phyloP scores from a whole-genome alignment of 2,113 vertebrate species.

The Tetraodon nigroviridis region DNA sequence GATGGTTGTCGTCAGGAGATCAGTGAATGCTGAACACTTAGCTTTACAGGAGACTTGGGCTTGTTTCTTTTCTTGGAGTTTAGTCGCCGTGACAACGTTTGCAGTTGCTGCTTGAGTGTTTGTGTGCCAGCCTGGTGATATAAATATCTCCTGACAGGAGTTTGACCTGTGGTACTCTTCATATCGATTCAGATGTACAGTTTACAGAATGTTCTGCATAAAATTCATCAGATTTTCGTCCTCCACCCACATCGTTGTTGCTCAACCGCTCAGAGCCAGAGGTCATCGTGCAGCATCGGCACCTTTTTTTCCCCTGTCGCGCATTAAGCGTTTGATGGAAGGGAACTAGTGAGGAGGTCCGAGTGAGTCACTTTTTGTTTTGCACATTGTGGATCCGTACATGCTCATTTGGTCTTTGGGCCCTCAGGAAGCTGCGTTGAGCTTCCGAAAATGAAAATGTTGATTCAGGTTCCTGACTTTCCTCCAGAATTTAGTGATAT shows the following conservation, averaged over 20 bases:
- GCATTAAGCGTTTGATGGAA: constrained; percentile 17
- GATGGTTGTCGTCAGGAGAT: too few species aligned
- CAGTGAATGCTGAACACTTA: too few species aligned
- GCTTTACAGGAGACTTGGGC: too few species aligned
- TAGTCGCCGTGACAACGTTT: neutral
- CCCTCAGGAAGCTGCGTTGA: constrained; percentile 23
- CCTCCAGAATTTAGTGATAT: too few species aligned
- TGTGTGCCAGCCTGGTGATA: neutral
- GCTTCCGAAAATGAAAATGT: constrained; percentile 34
- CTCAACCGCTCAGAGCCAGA: constrained; percentile 8
- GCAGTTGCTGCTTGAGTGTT: neutral
- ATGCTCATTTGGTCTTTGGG: constrained; percentile 19
- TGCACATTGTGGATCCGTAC: constrained; percentile 22
- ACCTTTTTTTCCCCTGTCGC: constrained; percentile 4
- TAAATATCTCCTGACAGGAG: constrained; percentile 21
- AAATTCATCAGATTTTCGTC: constrained; percentile 4
- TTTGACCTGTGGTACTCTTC: constrained; percentile 18
- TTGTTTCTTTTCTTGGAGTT: too few species aligned
- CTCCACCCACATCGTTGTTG: constrained; percentile 3
- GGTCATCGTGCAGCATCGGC: constrained; percentile 10
- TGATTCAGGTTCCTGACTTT: too few species aligned
- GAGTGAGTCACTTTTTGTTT: constrained; percentile 36
- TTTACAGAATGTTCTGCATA: constrained; percentile 14
- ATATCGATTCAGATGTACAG: constrained; percentile 20
- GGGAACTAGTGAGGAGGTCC: constrained; percentile 33